phyloP scores from a whole-genome alignment of 35 echinoderm and acorn worm species.

The Amphiura filiformis region DNA sequence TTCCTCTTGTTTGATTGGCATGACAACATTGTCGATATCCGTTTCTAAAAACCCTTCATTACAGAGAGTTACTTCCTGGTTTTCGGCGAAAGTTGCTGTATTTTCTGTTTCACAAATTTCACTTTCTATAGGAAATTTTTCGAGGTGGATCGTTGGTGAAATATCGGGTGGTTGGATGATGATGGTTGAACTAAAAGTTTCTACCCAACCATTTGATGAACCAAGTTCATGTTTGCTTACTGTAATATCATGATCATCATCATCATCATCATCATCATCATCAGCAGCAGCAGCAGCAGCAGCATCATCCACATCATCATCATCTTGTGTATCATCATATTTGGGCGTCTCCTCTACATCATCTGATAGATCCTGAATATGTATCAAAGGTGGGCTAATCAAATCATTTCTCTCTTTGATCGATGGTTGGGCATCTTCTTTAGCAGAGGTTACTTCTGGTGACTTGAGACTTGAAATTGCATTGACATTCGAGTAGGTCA shows the following conservation, averaged over 20 bases:
- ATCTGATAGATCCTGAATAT: neutral
- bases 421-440: neutral
- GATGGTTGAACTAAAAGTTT: slow-evolving; percentile 8
- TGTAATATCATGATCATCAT: neutral
- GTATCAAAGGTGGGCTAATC: neutral
- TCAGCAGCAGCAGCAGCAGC: no score
- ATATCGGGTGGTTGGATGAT: neutral
- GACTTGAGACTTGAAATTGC: no score
- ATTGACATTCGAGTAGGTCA: no score
- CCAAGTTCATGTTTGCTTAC: neutral
- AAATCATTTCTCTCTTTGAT: neutral
- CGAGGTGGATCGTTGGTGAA: neutral
- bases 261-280: no score
- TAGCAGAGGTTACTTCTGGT: no score
- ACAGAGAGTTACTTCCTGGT: neutral
- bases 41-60: neutral
- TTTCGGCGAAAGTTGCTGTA: neutral
- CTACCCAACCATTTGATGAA: slow-evolving; percentile 14
- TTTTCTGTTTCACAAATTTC: neutral
- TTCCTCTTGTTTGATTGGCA: no score
- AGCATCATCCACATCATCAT: no score
- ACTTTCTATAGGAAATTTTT: neutral
- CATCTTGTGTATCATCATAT: neutral
- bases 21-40: neutral
- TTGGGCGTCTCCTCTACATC: neutral